Base-by-base conservation (phyloP, 2,797 vertebrate species). In the Tinamus major region DNA sequence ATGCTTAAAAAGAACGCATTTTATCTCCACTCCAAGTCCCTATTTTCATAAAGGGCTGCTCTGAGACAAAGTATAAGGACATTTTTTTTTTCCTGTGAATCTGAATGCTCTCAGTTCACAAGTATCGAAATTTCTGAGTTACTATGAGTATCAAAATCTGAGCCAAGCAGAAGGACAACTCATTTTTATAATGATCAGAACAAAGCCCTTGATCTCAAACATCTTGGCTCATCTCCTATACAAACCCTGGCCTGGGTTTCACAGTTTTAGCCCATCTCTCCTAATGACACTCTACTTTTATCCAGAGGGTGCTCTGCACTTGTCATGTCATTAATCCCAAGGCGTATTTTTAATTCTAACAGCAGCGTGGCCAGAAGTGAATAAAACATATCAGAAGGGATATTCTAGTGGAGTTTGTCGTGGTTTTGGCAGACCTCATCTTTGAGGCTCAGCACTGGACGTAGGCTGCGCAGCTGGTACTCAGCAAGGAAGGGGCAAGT, bases 171-270 rank as follows among this genome's bases (percentile, higher is more conserved):
- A 91, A 92, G 70, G 75, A 71, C 61, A 86, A 85, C 44, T 74
- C 13, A 2, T 76, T 88, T 91, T 70, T 94, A 41, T 48, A 83
- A 68, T 2, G 1, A 21, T 87, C 79, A 70, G 58, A 92, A n/a
- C 37, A 94, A 95, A 92, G 6, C 16, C 33, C 62, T 92, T 94
- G 46, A 82, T 95, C 78, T 81, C 83, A 82, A 62, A 82, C 68
- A 27, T 67, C 42, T 59, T 84, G 62, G 21, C 23, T 88, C 29
- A 67, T 33, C 93, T 53, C 58, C 74, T 68, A 94, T 79, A 31
- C 63, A 88, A 89, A 64, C 19, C 24, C 46, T 64, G 42, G 33
- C 62, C 44, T 55, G 63, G 63, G 29, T 58, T 84, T 94, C 56
- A 74, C 58, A 89, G 80, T 53, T 77, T 91, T 79, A 92, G 49